Evolutionary conservation across 2,888 invertebrate genomes (phyloP), one percentile per base, ranked within the genome.

Genomic region (Lycophotia porphyrea): DNA sequence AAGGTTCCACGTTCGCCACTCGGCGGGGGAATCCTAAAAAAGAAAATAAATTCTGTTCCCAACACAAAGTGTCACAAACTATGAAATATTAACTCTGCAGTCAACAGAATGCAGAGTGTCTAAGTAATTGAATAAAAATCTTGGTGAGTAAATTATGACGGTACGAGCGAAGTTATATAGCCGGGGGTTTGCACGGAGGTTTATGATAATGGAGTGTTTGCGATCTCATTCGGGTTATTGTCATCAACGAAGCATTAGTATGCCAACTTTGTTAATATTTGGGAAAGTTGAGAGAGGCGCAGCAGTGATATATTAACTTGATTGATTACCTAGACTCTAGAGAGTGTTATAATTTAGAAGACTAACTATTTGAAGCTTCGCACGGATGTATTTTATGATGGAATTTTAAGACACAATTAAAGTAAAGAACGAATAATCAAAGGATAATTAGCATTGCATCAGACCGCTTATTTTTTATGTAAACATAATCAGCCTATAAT

Each of bases 101-200:
- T 88, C 86, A 87, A 87, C 89, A 88, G 82, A 87, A 88, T 87
- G 87, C 86, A 84, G 87, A 80, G 68, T 71, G 73, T 76, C 78
- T 80, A 86, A 85, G 89, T 90, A 89, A 90, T 87, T 89, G 86
- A 90, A 89, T 87, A 84, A 86, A 85, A 88, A 82, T 86, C 82
- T 87, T 78, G 78, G 74, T 71, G 81, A 85, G 79, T 85, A 88
- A 87, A 86, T 88, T 85, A 87, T 82, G 72, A 76, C 49, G 65
- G 69, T 61, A 64, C 27, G 52, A 84, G 60, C 27, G 52, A 84
- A 81, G 64, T 65, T 80, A 58, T 74, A 34, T 67, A 68, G 67
- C 73, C 55, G 44, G 36, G 65, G 63, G 39, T 58, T 44, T 24
- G 18, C 68, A 71, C 55, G 2, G 80, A 82, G 55, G 49, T 71